Evolutionary conservation across 2,797 vertebrate species (phyloP), one percentile per base, ranked within the genome.

Genomic region (Platalea minor): DNA sequence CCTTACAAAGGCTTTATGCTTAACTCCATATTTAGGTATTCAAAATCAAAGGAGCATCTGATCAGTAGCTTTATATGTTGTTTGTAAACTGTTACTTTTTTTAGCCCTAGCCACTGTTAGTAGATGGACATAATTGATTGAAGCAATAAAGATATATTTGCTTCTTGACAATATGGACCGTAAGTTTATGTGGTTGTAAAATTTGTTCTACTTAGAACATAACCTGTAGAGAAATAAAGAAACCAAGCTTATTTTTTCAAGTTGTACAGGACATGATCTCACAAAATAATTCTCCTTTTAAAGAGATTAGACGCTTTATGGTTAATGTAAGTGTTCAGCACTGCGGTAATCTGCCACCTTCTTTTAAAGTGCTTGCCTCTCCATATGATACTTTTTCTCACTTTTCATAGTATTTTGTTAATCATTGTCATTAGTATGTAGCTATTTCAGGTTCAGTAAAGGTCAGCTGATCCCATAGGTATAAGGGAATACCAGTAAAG

Each of bases 341-440:
- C 31, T 64, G 12, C 0, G 0, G 17, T 68, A 41, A n/a, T 53
- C 19, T 81, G 8, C 26, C 6, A 13, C 10, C 4, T 82, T 79
- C n/a, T 60, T 83, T 88, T 67, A 60, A 88, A 87, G 45, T 48
- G 2, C 19, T 18, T 93, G 29, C 5, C 4, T 87, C 59, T n/a
- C 8, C 1, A 6, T 73, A 9, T 26, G 46, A 31, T 60, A 29
- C 5, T 37, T 89, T 82, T 77, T 31, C 20, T 43, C 4, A 33
- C 2, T 10, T 79, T 63, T 53, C 19, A 6, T 59, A 13, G 37
- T 74, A 46, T 84, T 89, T 84, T 68, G 10, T 78, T 79, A 59
- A 11, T 92, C 17, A 7, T 15, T 79, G 16, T 43, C 13, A 28
- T 45, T 74, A 76, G 7, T 63, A 15, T n/a, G 23, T 69, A 75